phyloP scores from a whole-genome alignment of 2,113 vertebrate species.

The Acanthochromis polyacanthus region DNA sequence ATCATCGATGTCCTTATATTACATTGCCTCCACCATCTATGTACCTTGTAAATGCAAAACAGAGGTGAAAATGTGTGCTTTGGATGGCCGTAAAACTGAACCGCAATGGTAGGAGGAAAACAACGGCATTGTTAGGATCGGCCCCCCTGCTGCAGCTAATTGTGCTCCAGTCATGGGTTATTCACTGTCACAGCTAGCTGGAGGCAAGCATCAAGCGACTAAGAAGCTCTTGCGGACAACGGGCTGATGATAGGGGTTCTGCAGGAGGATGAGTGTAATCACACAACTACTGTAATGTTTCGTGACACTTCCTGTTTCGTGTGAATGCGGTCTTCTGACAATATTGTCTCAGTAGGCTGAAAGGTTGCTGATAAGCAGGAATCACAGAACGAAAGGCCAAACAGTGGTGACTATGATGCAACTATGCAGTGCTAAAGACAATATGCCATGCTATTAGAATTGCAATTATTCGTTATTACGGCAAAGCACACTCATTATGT shows the following conservation, averaged over 20 bases:
- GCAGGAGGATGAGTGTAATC: conserved; percentile 49
- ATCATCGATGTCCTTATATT: conserved; percentile 36
- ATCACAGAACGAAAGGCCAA: conserved; percentile 13
- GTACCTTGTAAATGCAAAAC: conserved; percentile 53
- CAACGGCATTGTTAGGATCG: conserved; percentile 74
- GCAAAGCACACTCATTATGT: conserved; percentile 77
- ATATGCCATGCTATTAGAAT: conserved; percentile 73
- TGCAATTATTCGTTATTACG: conserved; percentile 79
- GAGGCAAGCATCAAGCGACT: conserved; percentile 45
- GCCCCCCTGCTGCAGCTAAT: conserved; percentile 77
- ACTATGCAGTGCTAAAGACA: conserved; percentile 41
- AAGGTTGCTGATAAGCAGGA: conserved; percentile 58
- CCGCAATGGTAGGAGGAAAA: conserved; percentile 71
- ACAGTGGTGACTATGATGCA: conserved; percentile 59
- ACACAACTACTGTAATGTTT: conserved; percentile 30
- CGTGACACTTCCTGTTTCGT: conserved; percentile 36
- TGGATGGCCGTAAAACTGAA: conserved; percentile 70
- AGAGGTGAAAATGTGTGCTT: conserved; percentile 66
- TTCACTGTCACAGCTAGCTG: conserved; percentile 61
- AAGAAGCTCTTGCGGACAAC: conserved; percentile 29
- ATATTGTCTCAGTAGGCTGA: conserved; percentile 38
- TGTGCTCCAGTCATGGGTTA: conserved; percentile 64
- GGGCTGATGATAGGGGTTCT: conserved; percentile 29
- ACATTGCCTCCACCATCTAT: conserved; percentile 19
- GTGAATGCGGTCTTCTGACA: conserved; percentile 19